Percentiles rank a stretch among this genome's conserved stretches.
Conservation (phyloP, 2,888 invertebrate species). For the Fabriciana adippe region DNA sequence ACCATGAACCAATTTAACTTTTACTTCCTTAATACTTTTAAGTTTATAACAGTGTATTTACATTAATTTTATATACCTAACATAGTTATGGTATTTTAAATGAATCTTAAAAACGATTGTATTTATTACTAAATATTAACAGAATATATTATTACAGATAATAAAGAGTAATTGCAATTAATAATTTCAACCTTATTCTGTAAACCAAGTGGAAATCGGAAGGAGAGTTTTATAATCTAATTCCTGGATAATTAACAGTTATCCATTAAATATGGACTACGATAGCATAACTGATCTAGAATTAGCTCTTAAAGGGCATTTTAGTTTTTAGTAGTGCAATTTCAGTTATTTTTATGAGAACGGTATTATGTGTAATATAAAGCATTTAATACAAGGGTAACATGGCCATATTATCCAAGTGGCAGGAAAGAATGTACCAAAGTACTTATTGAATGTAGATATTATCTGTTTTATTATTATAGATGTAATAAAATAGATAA, state of each 20-base stretch:
- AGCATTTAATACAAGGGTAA: conserved; percentile 29
- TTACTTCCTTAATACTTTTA: conserved; percentile 68
- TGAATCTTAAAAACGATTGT: too few relatives aligned
- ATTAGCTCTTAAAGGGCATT: background rate
- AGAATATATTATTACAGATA: too few relatives aligned
- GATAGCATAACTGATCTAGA: background rate
- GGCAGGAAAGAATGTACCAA: background rate
- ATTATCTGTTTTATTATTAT: background rate
- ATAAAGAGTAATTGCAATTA: background rate
- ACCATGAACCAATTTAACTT: conserved; percentile 65
- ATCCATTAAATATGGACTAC: background rate
- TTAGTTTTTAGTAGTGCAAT: background rate
- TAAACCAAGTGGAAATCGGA: conserved; percentile 1
- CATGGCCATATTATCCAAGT: conserved; percentile 18
- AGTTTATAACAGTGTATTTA: conserved; percentile 18
- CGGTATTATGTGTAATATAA: conserved; percentile 8
- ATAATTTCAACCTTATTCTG: background rate
- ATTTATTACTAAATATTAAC: too few relatives aligned
- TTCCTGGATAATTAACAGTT: conserved; percentile 9
- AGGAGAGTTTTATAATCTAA: conserved; percentile 7
- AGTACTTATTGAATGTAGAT: background rate
- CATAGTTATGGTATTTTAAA: background rate
- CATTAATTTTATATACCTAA: background rate
- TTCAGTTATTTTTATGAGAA: conserved; percentile 21
- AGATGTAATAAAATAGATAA: too few relatives aligned